Evolutionary conservation across 1,140 invertebrate genomes (phyloP), one percentile per base, ranked within the genome.

Genomic region (Formica selysi): DNA sequence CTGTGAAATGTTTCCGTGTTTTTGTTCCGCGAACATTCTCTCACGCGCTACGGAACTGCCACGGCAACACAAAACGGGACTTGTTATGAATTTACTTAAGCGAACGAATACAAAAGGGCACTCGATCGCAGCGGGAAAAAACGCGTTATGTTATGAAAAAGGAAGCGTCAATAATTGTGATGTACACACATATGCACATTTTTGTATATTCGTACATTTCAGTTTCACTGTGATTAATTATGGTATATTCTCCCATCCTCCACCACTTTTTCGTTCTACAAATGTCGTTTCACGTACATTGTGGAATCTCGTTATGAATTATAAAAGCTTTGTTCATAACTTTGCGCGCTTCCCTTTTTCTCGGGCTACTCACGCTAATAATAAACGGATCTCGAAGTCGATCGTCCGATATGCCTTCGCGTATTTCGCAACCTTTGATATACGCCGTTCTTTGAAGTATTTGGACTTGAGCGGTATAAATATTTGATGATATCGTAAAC

Each of bases 401-500:
- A 48, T 54, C 76, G 87, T 76, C 29, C 71, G 73, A 26, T 79
- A 65, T 62, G 65, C 68, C 54, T 68, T 71, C 76, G 48, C 68
- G 38, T 80, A 81, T 83, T 71, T 78, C 88, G 68, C 48, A 61
- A 36, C 48, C 87, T 76, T 86, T 89, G 80, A 59, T 80, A 32
- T 32, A 4, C 6, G 19, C n/a, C 11, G 22, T 61, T 85, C 87
- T 89, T 89, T 89, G 87, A 89, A 62, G 64, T 73, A 86, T 62
- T 81, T 51, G n/a, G 54, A 57, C 54, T 16, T 29, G 1, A 61
- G 32, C 57, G 38, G 41, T 80, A 86, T 89, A 89, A 89, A 89
- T 87, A 89, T 89, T 89, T 83, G 74, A 89, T 89, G 78, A 86
- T 78, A 89, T 61, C 68, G 78, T 84, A 74, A 76, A 84, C 87